These are phyloP conservation scores for Drosophila formosana DNA, from an alignment of 2,888 invertebrate species.

Conservation along the genomic window DNA sequence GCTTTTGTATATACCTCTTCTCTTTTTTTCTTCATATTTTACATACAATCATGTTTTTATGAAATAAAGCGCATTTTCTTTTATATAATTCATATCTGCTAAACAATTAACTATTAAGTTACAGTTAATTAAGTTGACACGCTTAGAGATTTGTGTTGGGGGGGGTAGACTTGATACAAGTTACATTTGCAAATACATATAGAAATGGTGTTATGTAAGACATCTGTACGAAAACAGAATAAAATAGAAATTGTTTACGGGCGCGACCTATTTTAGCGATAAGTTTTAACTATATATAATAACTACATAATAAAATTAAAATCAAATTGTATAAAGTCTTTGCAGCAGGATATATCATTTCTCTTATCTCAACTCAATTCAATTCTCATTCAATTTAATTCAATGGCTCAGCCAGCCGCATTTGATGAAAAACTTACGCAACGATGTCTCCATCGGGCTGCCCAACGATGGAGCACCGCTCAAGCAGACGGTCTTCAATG, in stretches of 20 bases:
- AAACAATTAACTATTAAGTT: background rate
- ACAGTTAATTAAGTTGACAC: slow-evolving; percentile 16
- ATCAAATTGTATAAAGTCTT: slow-evolving; percentile 59
- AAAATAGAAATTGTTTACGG: slow-evolving; percentile 29
- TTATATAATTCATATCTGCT: slow-evolving; percentile 15
- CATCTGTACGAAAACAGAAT: slow-evolving; percentile 42
- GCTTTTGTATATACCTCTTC: slow-evolving; percentile 6
- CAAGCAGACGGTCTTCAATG: slow-evolving; percentile 94
- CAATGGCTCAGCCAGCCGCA: slow-evolving; percentile 85
- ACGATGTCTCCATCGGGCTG: slow-evolving; percentile 83
- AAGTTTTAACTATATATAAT: slow-evolving; percentile 51
- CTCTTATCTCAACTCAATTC: background rate
- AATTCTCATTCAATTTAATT: slow-evolving; percentile 12
- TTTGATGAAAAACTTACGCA: slow-evolving; percentile 86
- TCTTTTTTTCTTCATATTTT: slow-evolving; percentile 19
- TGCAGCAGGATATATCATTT: slow-evolving; percentile 45
- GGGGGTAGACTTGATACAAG: slow-evolving; percentile 68
- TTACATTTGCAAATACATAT: slow-evolving; percentile 46
- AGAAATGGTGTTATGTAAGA: slow-evolving; percentile 43
- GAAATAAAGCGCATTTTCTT: slow-evolving; percentile 24
- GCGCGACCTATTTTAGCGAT: slow-evolving; percentile 42
- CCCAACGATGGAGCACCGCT: slow-evolving; percentile 82
- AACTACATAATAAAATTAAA: slow-evolving; percentile 46
- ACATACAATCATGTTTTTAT: slow-evolving; percentile 19
- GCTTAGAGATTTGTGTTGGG: slow-evolving; percentile 12